Evolutionary conservation across 1,140 invertebrate genomes (phyloP).

Genomic region (Batillaria attramentaria): DNA sequence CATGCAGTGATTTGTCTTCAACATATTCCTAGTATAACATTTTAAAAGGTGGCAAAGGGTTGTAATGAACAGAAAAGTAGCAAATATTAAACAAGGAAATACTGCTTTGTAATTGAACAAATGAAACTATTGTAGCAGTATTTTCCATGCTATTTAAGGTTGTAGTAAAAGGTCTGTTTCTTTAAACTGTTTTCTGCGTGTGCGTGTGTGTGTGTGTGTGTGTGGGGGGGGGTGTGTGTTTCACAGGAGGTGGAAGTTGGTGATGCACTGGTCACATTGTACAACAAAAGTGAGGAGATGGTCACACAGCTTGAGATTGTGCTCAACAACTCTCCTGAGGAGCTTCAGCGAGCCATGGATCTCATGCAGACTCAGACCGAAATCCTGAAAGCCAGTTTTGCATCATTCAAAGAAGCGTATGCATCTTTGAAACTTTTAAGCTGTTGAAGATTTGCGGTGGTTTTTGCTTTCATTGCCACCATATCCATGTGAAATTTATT

Average conservation of each 20-base stretch:
- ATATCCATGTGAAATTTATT: not conserved
- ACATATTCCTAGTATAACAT: too few relatives aligned
- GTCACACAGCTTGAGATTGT: not conserved
- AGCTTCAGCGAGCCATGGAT: not conserved
- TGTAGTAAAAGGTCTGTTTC: too few relatives aligned
- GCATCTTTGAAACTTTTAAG: not conserved
- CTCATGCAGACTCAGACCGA: not conserved
- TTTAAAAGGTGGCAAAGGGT: too few relatives aligned
- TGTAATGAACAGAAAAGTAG: too few relatives aligned
- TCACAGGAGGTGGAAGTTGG: not conserved
- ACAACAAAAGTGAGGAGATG: constrained; percentile 6
- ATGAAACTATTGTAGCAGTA: too few relatives aligned
- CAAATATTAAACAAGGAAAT: too few relatives aligned
- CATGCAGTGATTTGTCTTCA: too few relatives aligned
- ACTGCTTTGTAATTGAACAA: too few relatives aligned
- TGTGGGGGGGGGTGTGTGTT: too few relatives aligned
- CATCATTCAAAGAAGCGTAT: not conserved
- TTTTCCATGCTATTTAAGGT: too few relatives aligned
- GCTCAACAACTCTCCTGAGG: not conserved
- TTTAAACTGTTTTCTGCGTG: too few relatives aligned
- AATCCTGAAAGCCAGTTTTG: not conserved
- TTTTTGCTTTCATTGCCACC: not conserved
- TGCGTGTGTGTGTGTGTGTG: too few relatives aligned
- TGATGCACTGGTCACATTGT: not conserved
- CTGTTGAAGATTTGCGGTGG: not conserved